Percentiles rank a stretch among this genome's conserved stretches.
Conservation (phyloP, 2,888 invertebrate species). For the Apotomis capreana region DNA sequence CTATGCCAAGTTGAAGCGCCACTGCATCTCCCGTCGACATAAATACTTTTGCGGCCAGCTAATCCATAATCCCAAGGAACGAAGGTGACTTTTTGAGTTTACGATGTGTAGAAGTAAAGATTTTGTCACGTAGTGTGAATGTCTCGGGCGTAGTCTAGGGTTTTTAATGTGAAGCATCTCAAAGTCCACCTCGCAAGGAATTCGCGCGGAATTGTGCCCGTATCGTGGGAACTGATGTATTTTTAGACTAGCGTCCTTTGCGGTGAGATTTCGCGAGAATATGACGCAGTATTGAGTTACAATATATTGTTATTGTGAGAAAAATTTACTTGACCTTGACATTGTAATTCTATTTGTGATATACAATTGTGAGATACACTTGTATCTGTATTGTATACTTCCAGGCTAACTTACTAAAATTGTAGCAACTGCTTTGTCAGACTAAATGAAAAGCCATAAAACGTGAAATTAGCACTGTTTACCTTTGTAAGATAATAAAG, state of each 20-base stretch:
- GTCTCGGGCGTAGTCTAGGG: constrained; percentile 76
- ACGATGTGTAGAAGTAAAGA: constrained; percentile 47
- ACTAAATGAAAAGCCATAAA: too few relatives aligned
- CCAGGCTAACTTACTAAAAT: too few relatives aligned
- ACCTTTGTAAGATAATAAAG: too few relatives aligned
- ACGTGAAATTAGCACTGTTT: too few relatives aligned
- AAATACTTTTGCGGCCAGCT: constrained; percentile 51
- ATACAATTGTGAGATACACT: too few relatives aligned
- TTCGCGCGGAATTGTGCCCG: constrained; percentile 59
- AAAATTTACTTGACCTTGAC: constrained; percentile 4
- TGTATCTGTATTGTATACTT: too few relatives aligned
- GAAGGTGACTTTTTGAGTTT: constrained; percentile 58
- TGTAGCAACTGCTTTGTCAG: too few relatives aligned
- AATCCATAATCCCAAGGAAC: constrained; percentile 50
- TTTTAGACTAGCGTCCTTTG: constrained; percentile 44
- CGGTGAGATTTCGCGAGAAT: constrained; percentile 3
- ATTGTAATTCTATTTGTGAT: neutral
- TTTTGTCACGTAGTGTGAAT: constrained; percentile 62
- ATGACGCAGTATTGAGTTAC: constrained; percentile 10
- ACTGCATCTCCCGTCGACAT: constrained; percentile 68
- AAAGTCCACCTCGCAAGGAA: constrained; percentile 65
- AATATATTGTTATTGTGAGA: neutral
- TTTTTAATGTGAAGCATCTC: constrained; percentile 73
- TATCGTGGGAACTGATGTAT: constrained; percentile 56
- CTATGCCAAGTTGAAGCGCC: constrained; percentile 78